Evolutionary conservation across 64 coral and sea anemone genomes (phyloP).

Genomic region (Montipora efflorescens): DNA sequence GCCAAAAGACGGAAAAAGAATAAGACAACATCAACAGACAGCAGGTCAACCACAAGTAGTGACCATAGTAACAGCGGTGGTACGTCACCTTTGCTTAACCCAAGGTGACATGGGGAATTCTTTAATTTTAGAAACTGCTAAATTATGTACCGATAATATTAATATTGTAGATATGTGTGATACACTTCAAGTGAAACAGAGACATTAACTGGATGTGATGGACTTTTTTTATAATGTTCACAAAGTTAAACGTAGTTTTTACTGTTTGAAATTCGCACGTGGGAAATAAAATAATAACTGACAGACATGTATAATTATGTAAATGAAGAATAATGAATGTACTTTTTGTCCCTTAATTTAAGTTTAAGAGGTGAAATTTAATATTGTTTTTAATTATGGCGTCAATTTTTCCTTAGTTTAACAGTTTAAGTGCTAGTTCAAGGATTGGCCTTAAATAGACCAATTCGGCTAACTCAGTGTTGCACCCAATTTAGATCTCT

Average conservation of each 20-base stretch:
- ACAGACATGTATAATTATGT: not conserved
- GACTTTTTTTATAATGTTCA: not conserved
- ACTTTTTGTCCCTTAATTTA: not conserved
- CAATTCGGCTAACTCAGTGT: no score
- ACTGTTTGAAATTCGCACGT: not conserved
- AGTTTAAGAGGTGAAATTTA: not conserved
- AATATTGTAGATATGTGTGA: slow-evolving; percentile 56
- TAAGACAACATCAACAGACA: slow-evolving; percentile 90
- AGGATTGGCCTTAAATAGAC: no score
- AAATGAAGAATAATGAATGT: not conserved
- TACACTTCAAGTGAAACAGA: slow-evolving; percentile 41
- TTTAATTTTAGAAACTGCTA: not conserved
- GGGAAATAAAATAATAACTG: not conserved
- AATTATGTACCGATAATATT: not conserved
- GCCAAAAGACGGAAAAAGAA: slow-evolving; percentile 97
- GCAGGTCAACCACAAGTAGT: slow-evolving; percentile 92
- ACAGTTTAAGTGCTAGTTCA: no score
- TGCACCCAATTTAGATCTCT: no score
- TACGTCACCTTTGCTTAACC: slow-evolving; percentile 71
- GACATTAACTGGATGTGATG: not conserved
- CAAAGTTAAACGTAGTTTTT: no score
- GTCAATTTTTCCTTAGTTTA: not conserved
- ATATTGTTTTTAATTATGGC: no score
- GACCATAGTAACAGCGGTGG: slow-evolving; percentile 88
- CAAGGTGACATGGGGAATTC: slow-evolving; percentile 63